Conservation (phyloP, 2,888 invertebrate genomes). For the Dryobotodes eremita region DNA sequence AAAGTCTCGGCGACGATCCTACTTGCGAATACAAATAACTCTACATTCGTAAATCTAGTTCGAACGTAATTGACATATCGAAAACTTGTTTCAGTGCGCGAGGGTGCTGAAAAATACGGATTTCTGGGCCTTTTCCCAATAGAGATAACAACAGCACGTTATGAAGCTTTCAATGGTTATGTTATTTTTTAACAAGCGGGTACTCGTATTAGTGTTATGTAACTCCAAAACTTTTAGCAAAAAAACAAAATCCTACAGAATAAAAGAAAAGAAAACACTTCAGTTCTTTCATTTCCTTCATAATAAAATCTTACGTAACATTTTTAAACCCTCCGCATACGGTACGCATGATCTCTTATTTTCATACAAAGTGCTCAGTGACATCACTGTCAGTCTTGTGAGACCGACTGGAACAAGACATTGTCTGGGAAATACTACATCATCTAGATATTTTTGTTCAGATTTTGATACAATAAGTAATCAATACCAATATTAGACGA, state of each 20-base stretch:
- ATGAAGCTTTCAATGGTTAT: slow-evolving; percentile 26
- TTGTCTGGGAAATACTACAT: slow-evolving; percentile 34
- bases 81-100: slow-evolving; percentile 20
- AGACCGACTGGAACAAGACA: slow-evolving; percentile 39
- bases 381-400: slow-evolving; percentile 52
- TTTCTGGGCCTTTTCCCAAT: slow-evolving; percentile 22
- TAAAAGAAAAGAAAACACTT: slow-evolving; percentile 44
- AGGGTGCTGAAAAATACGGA: slow-evolving; percentile 21
- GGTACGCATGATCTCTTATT: slow-evolving; percentile 61
- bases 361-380: slow-evolving; percentile 61
- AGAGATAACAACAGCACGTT: slow-evolving; percentile 3
- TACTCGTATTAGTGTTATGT: slow-evolving; percentile 11
- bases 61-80: slow-evolving; percentile 54
- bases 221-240: slow-evolving; percentile 21
- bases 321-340: slow-evolving; percentile 56
- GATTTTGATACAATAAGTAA: slow-evolving; percentile 37
- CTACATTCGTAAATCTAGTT: slow-evolving; percentile 62
- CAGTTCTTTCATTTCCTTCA: slow-evolving; percentile 52
- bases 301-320: slow-evolving; percentile 60
- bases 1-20: slow-evolving; percentile 58
- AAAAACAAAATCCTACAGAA: slow-evolving; percentile 32
- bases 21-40: slow-evolving; percentile 64
- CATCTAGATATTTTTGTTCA: slow-evolving; percentile 27
- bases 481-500: slow-evolving; percentile 35
- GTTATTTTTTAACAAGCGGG: slow-evolving; percentile 27